Evolutionary conservation across 2,113 vertebrate genomes (phyloP).

Genomic region (Shinisaurus crocodilurus): DNA sequence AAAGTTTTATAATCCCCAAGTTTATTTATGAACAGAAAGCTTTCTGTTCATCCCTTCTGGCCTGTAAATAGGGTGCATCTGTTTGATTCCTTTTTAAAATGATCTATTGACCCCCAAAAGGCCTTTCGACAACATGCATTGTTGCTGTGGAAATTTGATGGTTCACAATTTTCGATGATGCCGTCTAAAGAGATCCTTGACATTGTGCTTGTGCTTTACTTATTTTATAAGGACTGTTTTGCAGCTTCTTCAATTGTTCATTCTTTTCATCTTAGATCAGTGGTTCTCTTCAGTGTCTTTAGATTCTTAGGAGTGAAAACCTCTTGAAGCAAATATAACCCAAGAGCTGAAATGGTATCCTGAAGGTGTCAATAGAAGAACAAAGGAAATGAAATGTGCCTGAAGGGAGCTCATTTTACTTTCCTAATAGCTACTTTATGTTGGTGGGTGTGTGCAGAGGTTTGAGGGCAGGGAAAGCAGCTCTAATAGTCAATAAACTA

Average conservation of each 20-base stretch:
- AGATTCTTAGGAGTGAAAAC: conserved; percentile 45
- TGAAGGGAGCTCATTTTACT: conserved; percentile 38
- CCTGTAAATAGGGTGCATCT: conserved; percentile 16
- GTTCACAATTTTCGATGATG: conserved; percentile 54
- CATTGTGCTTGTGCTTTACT: conserved; percentile 38
- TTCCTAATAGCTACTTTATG: conserved; percentile 50
- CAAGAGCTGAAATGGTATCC: conserved; percentile 42
- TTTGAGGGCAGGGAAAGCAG: neutral
- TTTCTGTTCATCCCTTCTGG: conserved; percentile 28
- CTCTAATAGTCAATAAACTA: conserved; percentile 44
- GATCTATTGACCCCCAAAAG: conserved; percentile 46
- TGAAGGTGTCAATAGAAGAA: conserved; percentile 46
- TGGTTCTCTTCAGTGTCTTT: conserved; percentile 53
- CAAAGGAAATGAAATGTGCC: conserved; percentile 43
- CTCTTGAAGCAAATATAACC: conserved; percentile 38
- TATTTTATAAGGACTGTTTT: conserved; percentile 55
- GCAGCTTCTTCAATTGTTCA: conserved; percentile 49
- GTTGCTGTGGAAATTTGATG: conserved; percentile 46
- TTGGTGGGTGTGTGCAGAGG: conserved; percentile 36
- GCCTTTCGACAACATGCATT: neutral
- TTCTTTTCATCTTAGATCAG: conserved; percentile 62
- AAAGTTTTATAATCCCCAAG: neutral
- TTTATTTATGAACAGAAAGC: conserved; percentile 38
- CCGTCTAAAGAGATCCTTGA: conserved; percentile 53
- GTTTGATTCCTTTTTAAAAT: conserved; percentile 41